Evolutionary conservation across 2,797 vertebrate species (phyloP).

Genomic region (Malacoraja senta): DNA sequence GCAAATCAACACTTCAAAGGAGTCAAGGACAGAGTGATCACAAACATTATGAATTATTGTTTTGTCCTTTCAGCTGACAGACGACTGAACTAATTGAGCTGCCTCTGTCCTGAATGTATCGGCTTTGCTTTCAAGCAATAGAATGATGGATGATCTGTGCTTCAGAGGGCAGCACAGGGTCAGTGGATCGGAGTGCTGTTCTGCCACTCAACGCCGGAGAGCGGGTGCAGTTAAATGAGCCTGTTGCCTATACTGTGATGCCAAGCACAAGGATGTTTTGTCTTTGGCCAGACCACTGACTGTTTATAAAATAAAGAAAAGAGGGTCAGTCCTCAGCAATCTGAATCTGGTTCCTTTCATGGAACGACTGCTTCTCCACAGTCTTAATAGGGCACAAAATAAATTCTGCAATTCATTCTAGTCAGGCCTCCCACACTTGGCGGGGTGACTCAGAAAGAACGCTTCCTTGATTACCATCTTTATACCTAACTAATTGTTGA

Average conservation of each 20-base stretch:
- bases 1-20: constrained; percentile 34
- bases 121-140: constrained; percentile 23
- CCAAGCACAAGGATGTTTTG: constrained; percentile 34
- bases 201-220: constrained; percentile 22
- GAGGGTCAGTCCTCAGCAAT: constrained; percentile 23
- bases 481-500: constrained; percentile 38
- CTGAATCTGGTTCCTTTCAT: constrained; percentile 34
- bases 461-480: constrained; percentile 33
- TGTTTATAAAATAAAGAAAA: constrained; percentile 36
- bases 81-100: constrained; percentile 38
- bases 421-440: constrained; percentile 29
- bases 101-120: constrained; percentile 23
- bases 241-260: constrained; percentile 8
- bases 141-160: constrained; percentile 31
- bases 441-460: not conserved
- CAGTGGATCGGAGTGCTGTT: not conserved
- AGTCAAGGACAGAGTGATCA: constrained; percentile 26
- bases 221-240: constrained; percentile 11
- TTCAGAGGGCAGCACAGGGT: constrained; percentile 14
- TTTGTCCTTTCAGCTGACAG: constrained; percentile 32
- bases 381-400: constrained; percentile 14
- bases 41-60: constrained; percentile 37
- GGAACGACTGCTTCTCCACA: constrained; percentile 30
- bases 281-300: constrained; percentile 37
- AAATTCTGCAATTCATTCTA: constrained; percentile 9